These are phyloP conservation scores for Agelastica alni DNA, from an alignment of 2,888 invertebrate species.

Conservation along the genomic window DNA sequence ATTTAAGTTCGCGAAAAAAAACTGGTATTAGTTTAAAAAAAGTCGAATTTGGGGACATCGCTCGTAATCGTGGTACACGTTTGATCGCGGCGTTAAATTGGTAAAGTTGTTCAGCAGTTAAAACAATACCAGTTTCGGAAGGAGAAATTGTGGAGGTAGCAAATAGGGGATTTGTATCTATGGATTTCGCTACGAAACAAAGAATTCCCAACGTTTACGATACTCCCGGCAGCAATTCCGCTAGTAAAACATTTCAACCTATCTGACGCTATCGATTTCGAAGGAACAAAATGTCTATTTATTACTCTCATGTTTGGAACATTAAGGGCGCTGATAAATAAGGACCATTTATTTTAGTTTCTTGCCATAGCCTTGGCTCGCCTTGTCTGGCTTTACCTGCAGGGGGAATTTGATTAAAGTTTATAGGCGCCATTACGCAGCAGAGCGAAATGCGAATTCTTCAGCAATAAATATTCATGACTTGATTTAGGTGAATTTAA, in stretches of 20 bases:
- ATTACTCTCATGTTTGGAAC: constrained; percentile 35
- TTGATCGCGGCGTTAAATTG: constrained; percentile 23
- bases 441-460: constrained; percentile 24
- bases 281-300: constrained; percentile 41
- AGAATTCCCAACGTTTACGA: constrained; percentile 54
- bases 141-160: constrained; percentile 48
- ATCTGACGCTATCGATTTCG: constrained; percentile 51
- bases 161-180: constrained; percentile 52
- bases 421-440: constrained; percentile 25
- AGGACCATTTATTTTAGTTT: constrained; percentile 27
- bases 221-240: constrained; percentile 51
- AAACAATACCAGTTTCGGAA: constrained; percentile 16
- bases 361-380: constrained; percentile 8
- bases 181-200: constrained; percentile 49
- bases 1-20: too few relatives aligned
- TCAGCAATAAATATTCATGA: constrained; percentile 28
- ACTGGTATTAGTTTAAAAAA: too few relatives aligned
- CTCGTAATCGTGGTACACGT: constrained; percentile 12
- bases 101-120: constrained; percentile 21
- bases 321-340: constrained; percentile 35
- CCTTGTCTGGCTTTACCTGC: constrained; percentile 10
- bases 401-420: constrained; percentile 30
- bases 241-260: constrained; percentile 53
- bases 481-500: constrained; percentile 19
- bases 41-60: background rate